Conservation (phyloP, 2,888 invertebrate species). For the Drosophila differens region DNA sequence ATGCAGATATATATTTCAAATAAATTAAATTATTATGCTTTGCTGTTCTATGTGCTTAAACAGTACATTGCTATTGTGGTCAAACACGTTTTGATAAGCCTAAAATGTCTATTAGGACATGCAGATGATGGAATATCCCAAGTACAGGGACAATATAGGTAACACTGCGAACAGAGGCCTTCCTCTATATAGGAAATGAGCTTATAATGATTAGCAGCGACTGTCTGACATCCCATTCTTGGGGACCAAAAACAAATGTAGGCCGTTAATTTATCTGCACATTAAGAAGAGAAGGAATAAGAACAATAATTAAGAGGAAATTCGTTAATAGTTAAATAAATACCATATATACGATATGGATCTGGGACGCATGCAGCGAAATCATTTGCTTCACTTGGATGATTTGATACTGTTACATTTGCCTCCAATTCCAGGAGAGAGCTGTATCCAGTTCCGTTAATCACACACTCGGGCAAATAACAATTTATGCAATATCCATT, state of each 20-base stretch:
- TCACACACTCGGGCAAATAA: constrained; percentile 7
- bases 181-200: neutral
- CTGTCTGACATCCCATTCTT: neutral
- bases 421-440: neutral
- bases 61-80: neutral
- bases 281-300: neutral
- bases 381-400: neutral
- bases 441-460: neutral
- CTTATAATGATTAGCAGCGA: neutral
- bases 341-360: constrained; percentile 13
- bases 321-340: neutral
- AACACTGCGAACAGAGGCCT: constrained; percentile 16
- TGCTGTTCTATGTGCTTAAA: neutral
- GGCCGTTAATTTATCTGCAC: neutral
- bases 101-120: neutral
- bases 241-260: constrained; percentile 26
- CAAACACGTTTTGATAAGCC: neutral
- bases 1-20: neutral
- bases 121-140: constrained; percentile 3
- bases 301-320: neutral
- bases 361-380: constrained; percentile 4
- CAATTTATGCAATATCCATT: constrained; percentile 11
- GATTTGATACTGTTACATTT: neutral
- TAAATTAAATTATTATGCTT: neutral
- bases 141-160: constrained; percentile 13